phyloP scores from a whole-genome alignment of 2,888 invertebrate genomes.

The Heliconius erato region DNA sequence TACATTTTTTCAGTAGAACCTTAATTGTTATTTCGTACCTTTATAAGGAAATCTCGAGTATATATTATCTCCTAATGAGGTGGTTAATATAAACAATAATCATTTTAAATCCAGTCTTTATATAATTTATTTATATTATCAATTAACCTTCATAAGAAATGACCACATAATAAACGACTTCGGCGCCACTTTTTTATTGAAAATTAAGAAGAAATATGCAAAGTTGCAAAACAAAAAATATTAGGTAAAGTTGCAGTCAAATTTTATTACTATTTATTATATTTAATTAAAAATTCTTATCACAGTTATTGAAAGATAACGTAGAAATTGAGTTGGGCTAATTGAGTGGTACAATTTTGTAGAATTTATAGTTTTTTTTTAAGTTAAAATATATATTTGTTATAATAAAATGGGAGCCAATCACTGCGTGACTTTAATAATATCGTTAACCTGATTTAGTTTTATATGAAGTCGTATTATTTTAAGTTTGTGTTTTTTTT shows the following conservation, averaged over 20 bases:
- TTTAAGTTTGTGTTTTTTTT: not conserved
- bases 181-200: conserved; percentile 3
- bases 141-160: conserved; percentile 14
- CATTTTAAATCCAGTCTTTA: conserved; percentile 6
- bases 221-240: not conserved
- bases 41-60: conserved; percentile 11
- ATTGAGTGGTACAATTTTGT: not conserved
- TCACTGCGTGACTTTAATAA: not conserved
- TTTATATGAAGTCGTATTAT: not conserved
- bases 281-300: not conserved
- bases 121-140: not conserved
- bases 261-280: conserved; percentile 3
- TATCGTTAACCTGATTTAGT: not conserved
- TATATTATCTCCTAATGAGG: conserved; percentile 22
- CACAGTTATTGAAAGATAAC: not conserved
- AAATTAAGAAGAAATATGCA: not conserved
- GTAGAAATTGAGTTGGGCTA: not conserved
- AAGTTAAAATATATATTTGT: not conserved
- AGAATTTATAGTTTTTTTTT: not conserved
- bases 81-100: conserved; percentile 8
- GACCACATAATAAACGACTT: not conserved
- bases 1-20: conserved; percentile 26
- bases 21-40: conserved; percentile 4
- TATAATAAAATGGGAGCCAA: conserved; percentile 1
- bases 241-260: not conserved